phyloP scores from a whole-genome alignment of 2,797 vertebrate species.

The Sebastes flavidus region DNA sequence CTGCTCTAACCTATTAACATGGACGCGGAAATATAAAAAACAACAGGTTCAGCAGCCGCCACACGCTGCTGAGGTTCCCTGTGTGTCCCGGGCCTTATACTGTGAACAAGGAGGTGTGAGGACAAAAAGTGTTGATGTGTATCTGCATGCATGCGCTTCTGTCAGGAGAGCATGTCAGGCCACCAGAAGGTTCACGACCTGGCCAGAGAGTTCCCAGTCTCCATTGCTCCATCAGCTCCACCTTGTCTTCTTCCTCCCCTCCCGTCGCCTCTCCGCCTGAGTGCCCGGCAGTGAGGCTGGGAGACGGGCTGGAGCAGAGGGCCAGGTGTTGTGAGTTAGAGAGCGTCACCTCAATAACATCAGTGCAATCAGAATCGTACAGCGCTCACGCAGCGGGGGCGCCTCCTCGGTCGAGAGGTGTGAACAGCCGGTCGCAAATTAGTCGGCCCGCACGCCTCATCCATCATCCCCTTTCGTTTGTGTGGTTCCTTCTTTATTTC shows the following conservation, averaged over 20 bases:
- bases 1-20: too few relatives aligned
- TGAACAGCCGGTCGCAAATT: constrained; percentile 70
- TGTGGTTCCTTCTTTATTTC: not conserved
- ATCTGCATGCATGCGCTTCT: not conserved
- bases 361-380: constrained; percentile 60
- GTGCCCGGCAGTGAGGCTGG: not conserved
- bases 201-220: constrained; percentile 2
- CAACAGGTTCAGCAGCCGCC: too few relatives aligned
- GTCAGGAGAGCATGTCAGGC: not conserved
- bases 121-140: too few relatives aligned
- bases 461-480: constrained; percentile 57
- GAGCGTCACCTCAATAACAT: constrained; percentile 57
- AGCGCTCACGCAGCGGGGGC: constrained; percentile 28
- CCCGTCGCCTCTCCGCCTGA: not conserved
- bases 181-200: not conserved
- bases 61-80: too few relatives aligned
- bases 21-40: too few relatives aligned
- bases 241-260: not conserved
- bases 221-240: constrained; percentile 13
- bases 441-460: constrained; percentile 58
- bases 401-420: constrained; percentile 49
- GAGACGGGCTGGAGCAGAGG: constrained; percentile 16
- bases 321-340: constrained; percentile 73
- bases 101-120: too few relatives aligned
- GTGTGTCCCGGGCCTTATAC: too few relatives aligned